These are phyloP conservation scores for Drosophila trichaetosa DNA, from an alignment of 2,888 invertebrate species.

Conservation along the genomic window DNA sequence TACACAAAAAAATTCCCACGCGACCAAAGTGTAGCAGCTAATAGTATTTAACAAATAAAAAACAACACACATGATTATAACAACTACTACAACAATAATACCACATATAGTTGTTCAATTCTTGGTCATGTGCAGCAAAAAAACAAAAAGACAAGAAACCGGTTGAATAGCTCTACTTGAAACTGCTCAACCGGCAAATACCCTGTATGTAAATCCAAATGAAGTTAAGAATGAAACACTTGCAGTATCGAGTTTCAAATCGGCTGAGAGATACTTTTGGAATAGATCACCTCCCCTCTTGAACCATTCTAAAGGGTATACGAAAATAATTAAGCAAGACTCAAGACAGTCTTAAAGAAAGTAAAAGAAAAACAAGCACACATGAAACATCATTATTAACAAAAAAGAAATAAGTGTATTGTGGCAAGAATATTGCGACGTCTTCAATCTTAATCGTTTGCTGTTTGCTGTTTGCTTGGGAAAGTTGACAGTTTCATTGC, in stretches of 20 bases:
- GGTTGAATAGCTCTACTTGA: background rate
- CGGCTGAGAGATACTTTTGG: background rate
- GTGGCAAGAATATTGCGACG: slow-evolving; percentile 52
- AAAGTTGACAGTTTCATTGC: slow-evolving; percentile 77
- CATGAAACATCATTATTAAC: slow-evolving; percentile 9
- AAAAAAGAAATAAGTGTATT: slow-evolving; percentile 22
- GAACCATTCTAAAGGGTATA: slow-evolving; percentile 26
- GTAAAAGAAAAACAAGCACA: slow-evolving; percentile 53
- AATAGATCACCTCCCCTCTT: background rate
- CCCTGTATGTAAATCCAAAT: background rate
- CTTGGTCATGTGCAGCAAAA: slow-evolving; percentile 33
- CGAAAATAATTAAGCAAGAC: slow-evolving; percentile 25
- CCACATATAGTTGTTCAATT: slow-evolving; percentile 51
- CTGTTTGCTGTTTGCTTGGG: slow-evolving; percentile 43
- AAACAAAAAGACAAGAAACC: slow-evolving; percentile 4
- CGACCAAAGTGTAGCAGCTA: slow-evolving; percentile 47
- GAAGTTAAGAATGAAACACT: background rate
- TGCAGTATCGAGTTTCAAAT: background rate
- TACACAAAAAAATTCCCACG: slow-evolving; percentile 57
- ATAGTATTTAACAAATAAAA: slow-evolving; percentile 18
- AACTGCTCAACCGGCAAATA: background rate
- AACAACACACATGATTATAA: slow-evolving; percentile 1
- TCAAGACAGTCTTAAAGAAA: slow-evolving; percentile 44
- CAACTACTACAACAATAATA: slow-evolving; percentile 17
- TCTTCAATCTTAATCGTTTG: slow-evolving; percentile 45